These are phyloP conservation scores for Beroe ovata DNA, from an alignment of 37 sponge, comb jelly and placozoan species.

Conservation along the genomic window DNA sequence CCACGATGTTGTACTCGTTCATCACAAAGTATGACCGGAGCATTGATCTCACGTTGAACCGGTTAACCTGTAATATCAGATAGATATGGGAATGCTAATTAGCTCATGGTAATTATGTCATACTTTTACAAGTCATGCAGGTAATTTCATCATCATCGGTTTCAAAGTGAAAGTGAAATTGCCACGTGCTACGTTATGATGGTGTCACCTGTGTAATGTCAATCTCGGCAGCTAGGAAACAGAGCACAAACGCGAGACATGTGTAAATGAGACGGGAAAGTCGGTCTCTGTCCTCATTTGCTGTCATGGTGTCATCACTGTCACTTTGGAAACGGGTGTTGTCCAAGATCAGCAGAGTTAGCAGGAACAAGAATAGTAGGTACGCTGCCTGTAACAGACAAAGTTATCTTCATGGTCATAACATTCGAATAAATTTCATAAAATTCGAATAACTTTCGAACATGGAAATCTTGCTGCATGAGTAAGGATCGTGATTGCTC, in stretches of 20 bases:
- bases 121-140: too few species aligned
- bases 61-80: too few species aligned
- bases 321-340: not conserved
- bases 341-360: slow-evolving; percentile 44
- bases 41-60: slow-evolving; percentile 4
- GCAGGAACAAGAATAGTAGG: not conserved
- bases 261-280: not conserved
- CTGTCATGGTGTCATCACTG: not conserved
- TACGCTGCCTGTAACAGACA: slow-evolving; percentile 56
- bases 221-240: slow-evolving; percentile 4
- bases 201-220: not conserved
- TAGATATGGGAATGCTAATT: not conserved
- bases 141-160: too few species aligned
- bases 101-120: too few species aligned
- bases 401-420: too few species aligned
- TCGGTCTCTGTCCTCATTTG: not conserved
- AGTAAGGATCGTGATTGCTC: too few species aligned
- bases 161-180: too few species aligned
- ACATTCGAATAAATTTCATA: too few species aligned
- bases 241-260: slow-evolving; percentile 4
- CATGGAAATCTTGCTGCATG: too few species aligned
- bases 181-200: too few species aligned
- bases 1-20: slow-evolving; percentile 20
- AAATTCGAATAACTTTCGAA: too few species aligned
- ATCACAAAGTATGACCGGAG: not conserved